These are phyloP conservation scores for Craterocephalus amniculus DNA, from an alignment of 2,797 vertebrate genomes.

Conservation along the genomic window DNA sequence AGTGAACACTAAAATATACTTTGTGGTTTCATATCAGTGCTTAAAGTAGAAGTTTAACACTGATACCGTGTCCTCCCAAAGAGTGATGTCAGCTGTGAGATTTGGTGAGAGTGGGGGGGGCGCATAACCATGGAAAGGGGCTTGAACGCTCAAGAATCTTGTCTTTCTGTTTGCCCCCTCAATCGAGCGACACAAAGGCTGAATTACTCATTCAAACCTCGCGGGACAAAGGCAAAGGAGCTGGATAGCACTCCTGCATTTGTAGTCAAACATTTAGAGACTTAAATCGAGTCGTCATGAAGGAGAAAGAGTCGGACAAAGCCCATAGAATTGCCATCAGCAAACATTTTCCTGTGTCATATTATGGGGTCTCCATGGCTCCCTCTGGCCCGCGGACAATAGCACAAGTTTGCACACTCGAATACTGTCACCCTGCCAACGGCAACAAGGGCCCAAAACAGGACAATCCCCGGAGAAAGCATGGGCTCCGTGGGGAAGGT, in stretches of 20 bases:
- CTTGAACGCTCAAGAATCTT: slow-evolving; percentile 99
- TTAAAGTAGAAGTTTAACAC: slow-evolving; percentile 79
- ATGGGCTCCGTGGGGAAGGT: slow-evolving; percentile 91
- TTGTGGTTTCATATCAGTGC: slow-evolving; percentile 80
- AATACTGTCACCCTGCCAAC: slow-evolving; percentile 99
- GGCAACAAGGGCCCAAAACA: slow-evolving; percentile 95
- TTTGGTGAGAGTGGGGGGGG: slow-evolving; percentile 81
- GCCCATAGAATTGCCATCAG: slow-evolving; percentile 99
- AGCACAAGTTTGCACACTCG: slow-evolving; percentile 99
- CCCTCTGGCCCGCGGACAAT: slow-evolving; percentile 97
- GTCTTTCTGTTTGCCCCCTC: slow-evolving; percentile 99
- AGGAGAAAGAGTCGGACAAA: slow-evolving; percentile 99
- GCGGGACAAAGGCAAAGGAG: slow-evolving; percentile 96
- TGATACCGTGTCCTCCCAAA: slow-evolving; percentile 69
- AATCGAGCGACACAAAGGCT: slow-evolving; percentile 99
- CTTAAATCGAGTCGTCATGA: slow-evolving; percentile 99
- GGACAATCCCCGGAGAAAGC: slow-evolving; percentile 93
- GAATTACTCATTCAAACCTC: slow-evolving; percentile 99
- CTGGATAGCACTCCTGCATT: slow-evolving; percentile 99
- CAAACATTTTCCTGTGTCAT: slow-evolving; percentile 99
- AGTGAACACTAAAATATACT: slow-evolving; percentile 39
- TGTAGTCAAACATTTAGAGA: slow-evolving; percentile 99
- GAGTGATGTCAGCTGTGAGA: slow-evolving; percentile 90
- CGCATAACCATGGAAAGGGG: slow-evolving; percentile 99
- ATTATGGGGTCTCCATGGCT: slow-evolving; percentile 99